Conservation (phyloP, 2,797 vertebrate species). For the Etheostoma perlongum region DNA sequence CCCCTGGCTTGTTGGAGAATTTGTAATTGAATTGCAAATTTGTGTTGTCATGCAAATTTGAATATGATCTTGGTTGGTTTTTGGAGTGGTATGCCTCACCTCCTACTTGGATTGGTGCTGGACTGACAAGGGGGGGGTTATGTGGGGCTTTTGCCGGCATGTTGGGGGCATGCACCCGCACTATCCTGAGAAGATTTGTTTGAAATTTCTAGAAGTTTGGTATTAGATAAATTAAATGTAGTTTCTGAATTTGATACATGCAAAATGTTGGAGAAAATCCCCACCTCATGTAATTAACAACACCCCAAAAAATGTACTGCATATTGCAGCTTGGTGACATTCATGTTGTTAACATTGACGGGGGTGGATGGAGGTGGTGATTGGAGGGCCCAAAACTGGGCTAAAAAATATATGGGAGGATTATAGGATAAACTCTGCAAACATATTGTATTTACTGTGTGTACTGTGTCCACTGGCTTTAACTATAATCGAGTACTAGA, state of each 20-base stretch:
- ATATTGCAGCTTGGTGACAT: background rate
- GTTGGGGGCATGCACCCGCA: background rate
- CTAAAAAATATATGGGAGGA: background rate
- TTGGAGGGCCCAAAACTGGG: background rate
- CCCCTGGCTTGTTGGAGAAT: conserved; percentile 9
- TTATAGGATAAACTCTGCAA: background rate
- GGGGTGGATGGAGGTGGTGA: background rate
- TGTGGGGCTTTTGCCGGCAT: background rate
- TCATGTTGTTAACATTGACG: background rate
- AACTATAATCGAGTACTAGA: background rate
- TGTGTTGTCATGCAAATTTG: conserved; percentile 39
- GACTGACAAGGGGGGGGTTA: background rate
- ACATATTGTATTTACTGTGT: background rate
- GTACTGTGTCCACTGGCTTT: background rate
- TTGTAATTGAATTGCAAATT: conserved; percentile 50
- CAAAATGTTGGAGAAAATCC: background rate
- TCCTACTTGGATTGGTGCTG: conserved; percentile 38
- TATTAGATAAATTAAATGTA: conserved; percentile 6
- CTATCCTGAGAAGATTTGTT: conserved; percentile 11
- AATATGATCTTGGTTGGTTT: conserved; percentile 33
- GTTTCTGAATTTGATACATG: background rate
- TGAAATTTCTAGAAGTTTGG: background rate
- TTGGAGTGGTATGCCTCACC: conserved; percentile 33
- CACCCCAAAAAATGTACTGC: background rate
- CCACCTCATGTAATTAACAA: background rate